phyloP scores from a whole-genome alignment of 2,113 vertebrate genomes.

The Stigmatopora nigra region DNA sequence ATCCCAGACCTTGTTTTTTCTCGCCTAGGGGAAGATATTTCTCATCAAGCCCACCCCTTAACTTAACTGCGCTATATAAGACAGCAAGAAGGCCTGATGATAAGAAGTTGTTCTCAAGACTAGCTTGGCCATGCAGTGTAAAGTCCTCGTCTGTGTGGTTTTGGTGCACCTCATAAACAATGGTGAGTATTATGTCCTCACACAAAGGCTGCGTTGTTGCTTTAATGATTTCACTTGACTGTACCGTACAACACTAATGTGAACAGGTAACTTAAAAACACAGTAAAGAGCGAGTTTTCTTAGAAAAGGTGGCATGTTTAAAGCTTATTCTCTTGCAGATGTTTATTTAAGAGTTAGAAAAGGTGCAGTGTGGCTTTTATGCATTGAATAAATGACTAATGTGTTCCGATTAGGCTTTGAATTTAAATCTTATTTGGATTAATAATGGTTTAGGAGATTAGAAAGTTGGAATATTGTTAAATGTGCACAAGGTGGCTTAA shows the following conservation, averaged over 20 bases:
- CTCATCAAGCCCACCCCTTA: slow-evolving; percentile 54
- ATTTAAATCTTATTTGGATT: background rate
- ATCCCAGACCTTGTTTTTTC: slow-evolving; percentile 43
- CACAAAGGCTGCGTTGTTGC: slow-evolving; percentile 13
- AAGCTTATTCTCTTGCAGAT: background rate
- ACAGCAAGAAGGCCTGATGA: slow-evolving; percentile 43
- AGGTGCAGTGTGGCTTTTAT: background rate
- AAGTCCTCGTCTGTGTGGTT: slow-evolving; percentile 64
- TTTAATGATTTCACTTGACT: background rate
- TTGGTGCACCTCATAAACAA: slow-evolving; percentile 56
- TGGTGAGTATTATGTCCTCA: slow-evolving; percentile 59
- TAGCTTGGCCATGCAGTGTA: slow-evolving; percentile 63
- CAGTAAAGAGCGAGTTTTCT: background rate
- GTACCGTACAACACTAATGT: background rate
- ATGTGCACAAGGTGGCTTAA: too few species aligned
- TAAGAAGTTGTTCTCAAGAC: slow-evolving; percentile 56
- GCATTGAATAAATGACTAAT: background rate
- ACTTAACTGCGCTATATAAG: slow-evolving; percentile 49
- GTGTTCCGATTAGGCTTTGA: background rate
- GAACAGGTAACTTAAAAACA: slow-evolving; percentile 7
- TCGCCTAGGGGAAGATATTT: slow-evolving; percentile 46
- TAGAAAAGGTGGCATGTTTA: background rate
- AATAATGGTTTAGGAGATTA: background rate
- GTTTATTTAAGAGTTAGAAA: background rate
- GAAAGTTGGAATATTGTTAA: too few species aligned